Base-by-base conservation (phyloP, 37 sponge, comb jelly and placozoan genomes). In the Spongilla lacustris region DNA sequence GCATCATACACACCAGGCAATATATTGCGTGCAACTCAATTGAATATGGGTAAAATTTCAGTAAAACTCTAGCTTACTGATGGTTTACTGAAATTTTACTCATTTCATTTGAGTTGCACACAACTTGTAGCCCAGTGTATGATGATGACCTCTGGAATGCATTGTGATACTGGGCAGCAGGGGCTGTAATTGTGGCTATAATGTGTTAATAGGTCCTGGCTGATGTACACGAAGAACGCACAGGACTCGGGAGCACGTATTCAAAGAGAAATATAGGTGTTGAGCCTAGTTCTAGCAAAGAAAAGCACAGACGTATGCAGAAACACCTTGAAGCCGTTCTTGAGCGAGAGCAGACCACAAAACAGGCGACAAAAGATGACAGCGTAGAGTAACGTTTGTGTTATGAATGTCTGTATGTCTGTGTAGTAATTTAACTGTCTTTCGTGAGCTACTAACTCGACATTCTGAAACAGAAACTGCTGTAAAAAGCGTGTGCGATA, bases 251-350 rank as follows among this genome's bases (percentile, higher is more conserved):
- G 17, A 74, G 75, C 21, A 37, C 30, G 0, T 33, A 37, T 27
- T 27, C 73, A 4, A 73, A 28, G 24, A 46, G 66, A 0, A 50
- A 33, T 14, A 48, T 83, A 32, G 84, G 74, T 0, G 0, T 49
- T 12, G 74, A 50, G 26, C 30, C 32, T 17, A 50, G 75, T 67
- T 29, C 73, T 1, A 58, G 75, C 12, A 49, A 74, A 5, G 75
- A 74, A 0, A 73, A 74, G 66, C 84, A 83, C 32, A 46, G 32
- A n/a, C 29, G 84, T 33, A 71, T 83, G 66, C 36, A 74, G 75
- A 83, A 74, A 48, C 84, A 83, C 27, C 74, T 49, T 28, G 50
- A 29, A 34, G 23, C 50, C 21, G 67, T 80, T 5, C 31, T 80
- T 30, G 58, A 66, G 11, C 14, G n/a, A 80, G 69, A 28, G 80